Conservation (phyloP, 2,797 vertebrate genomes). For the Phoebastria nigripes region DNA sequence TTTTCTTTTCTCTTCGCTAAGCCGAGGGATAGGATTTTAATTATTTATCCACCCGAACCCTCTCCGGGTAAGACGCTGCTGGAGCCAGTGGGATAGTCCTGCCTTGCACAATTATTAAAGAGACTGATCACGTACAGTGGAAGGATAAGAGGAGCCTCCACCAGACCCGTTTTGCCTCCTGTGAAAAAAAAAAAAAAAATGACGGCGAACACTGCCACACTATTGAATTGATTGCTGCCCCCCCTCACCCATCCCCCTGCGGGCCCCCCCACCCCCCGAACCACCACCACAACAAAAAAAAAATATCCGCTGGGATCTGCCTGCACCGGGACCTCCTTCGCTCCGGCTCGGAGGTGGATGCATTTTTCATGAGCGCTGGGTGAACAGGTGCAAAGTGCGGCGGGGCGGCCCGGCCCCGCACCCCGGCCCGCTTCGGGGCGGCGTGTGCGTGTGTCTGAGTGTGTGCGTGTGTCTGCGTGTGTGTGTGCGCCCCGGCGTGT, state of each 20-base stretch:
- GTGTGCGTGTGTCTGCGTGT: neutral
- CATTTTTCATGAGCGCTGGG: conserved; percentile 72
- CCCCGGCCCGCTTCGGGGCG: conserved; percentile 41
- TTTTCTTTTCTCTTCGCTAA: conserved; percentile 19
- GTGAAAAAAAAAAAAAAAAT: neutral
- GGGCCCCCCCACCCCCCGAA: neutral
- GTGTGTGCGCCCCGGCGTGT: conserved; percentile 29
- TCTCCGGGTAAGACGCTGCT: conserved; percentile 50
- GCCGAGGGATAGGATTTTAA: conserved; percentile 67
- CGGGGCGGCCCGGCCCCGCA: conserved; percentile 57
- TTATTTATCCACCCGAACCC: conserved; percentile 66
- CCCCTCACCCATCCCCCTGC: neutral
- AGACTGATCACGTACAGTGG: conserved; percentile 60
- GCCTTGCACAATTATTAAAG: conserved; percentile 65
- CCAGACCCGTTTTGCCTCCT: conserved; percentile 47
- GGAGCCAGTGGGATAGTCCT: conserved; percentile 75
- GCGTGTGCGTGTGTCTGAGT: neutral
- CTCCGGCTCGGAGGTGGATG: conserved; percentile 57
- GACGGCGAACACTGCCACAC: conserved; percentile 10
- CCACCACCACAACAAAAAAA: neutral
- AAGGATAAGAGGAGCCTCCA: conserved; percentile 63
- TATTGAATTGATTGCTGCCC: conserved; percentile 16
- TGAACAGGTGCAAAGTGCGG: conserved; percentile 80
- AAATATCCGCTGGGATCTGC: conserved; percentile 46
- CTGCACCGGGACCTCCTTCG: conserved; percentile 69